These are phyloP conservation scores for Drosophila robusta DNA, from an alignment of 2,888 invertebrate genomes.

Conservation along the genomic window DNA sequence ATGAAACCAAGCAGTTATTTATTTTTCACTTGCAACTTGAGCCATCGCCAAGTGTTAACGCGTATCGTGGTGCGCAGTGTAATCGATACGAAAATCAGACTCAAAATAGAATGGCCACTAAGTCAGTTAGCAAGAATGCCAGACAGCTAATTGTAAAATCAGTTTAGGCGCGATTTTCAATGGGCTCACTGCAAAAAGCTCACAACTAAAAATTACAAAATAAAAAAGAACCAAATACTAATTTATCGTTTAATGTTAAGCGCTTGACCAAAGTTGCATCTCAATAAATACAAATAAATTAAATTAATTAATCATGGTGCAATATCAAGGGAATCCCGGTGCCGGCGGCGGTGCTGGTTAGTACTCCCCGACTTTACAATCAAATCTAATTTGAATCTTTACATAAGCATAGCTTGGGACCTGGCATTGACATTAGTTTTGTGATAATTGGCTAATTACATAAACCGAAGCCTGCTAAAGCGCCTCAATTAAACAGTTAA, in stretches of 20 bases:
- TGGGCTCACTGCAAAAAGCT: constrained; percentile 64
- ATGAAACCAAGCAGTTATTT: too few species aligned
- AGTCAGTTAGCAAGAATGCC: constrained; percentile 80
- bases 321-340: constrained; percentile 62
- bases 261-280: not conserved
- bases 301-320: constrained; percentile 56
- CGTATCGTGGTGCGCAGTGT: constrained; percentile 53
- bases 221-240: not conserved
- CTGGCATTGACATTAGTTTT: not conserved
- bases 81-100: constrained; percentile 78
- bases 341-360: constrained; percentile 60
- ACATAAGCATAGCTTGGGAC: constrained; percentile 7
- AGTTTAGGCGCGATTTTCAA: constrained; percentile 81
- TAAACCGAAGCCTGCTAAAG: not conserved
- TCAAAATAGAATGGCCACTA: constrained; percentile 82
- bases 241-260: constrained; percentile 22
- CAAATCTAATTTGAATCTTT: constrained; percentile 10
- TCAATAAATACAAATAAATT: not conserved
- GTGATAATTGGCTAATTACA: constrained; percentile 13
- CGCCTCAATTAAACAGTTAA: not conserved
- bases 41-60: too few species aligned
- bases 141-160: constrained; percentile 78
- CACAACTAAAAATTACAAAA: constrained; percentile 48
- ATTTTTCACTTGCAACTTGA: not conserved
- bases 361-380: constrained; percentile 15